phyloP scores from a whole-genome alignment of 2,113 vertebrate species.

The Corvus cornix region DNA sequence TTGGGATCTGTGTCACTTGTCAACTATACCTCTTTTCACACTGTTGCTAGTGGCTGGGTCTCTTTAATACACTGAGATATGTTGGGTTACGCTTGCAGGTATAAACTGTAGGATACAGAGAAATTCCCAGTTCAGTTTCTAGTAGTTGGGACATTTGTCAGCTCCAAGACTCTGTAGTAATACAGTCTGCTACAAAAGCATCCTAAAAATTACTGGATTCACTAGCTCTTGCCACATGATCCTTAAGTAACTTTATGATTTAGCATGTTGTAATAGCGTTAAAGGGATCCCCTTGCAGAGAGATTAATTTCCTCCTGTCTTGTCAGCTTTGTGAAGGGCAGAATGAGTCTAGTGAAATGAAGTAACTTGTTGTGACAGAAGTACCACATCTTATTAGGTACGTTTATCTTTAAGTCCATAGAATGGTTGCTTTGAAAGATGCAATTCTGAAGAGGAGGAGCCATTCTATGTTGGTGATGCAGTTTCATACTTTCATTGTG shows the following conservation, averaged over 20 bases:
- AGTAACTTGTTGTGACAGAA: neutral
- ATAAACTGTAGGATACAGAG: neutral
- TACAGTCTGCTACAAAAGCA: neutral
- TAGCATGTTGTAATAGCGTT: neutral
- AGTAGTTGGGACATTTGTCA: neutral
- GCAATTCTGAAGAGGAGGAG: neutral
- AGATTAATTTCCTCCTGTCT: neutral
- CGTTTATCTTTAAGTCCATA: neutral
- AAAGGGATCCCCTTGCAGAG: neutral
- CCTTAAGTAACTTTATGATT: neutral
- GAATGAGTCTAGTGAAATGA: neutral
- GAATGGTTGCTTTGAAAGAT: neutral
- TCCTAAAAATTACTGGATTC: neutral
- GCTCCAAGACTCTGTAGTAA: neutral
- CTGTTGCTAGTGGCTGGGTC: neutral
- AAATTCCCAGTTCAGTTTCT: neutral
- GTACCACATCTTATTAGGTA: neutral
- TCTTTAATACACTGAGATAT: neutral
- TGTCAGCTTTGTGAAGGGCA: neutral
- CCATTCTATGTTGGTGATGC: neutral
- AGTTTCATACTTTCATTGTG: neutral
- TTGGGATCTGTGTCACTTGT: slow-evolving; percentile 20
- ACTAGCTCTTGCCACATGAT: neutral
- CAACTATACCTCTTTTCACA: slow-evolving; percentile 38
- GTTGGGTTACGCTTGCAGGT: neutral